These are phyloP conservation scores for Clarias gariepinus DNA, from an alignment of 2,113 vertebrate species.

Conservation along the genomic window DNA sequence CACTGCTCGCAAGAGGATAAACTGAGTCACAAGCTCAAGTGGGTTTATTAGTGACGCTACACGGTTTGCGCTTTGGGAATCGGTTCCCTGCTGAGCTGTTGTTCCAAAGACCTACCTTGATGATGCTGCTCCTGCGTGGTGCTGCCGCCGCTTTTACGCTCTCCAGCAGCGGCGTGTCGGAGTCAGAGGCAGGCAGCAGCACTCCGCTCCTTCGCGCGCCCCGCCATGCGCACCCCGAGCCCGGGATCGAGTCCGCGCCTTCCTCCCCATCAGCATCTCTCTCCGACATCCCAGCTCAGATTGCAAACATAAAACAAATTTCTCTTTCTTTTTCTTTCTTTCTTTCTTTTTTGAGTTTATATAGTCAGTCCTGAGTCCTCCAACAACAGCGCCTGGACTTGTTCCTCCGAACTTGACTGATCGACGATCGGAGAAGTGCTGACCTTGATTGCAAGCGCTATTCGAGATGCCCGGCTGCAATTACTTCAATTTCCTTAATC, in stretches of 20 bases:
- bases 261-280: conserved; percentile 74
- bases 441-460: conserved; percentile 4
- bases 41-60: neutral
- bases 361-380: neutral
- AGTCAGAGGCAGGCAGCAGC: conserved; percentile 61
- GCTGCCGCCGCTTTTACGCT: conserved; percentile 82
- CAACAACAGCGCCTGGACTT: neutral
- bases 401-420: neutral
- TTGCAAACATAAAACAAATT: neutral
- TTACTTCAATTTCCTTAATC: conserved; percentile 49
- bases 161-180: conserved; percentile 79
- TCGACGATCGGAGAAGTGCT: neutral
- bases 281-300: conserved; percentile 66
- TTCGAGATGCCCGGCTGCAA: conserved; percentile 27
- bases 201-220: conserved; percentile 82
- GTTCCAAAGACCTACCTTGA: conserved; percentile 78
- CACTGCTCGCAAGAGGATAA: neutral
- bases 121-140: conserved; percentile 93
- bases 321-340: neutral
- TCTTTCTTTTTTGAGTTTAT: neutral
- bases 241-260: conserved; percentile 62
- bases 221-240: conserved; percentile 63
- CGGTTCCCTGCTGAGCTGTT: neutral
- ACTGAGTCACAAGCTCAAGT: neutral
- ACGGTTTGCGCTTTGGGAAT: neutral